These are phyloP conservation scores for Apamea sordens DNA, from an alignment of 2,888 invertebrate genomes.

Conservation along the genomic window DNA sequence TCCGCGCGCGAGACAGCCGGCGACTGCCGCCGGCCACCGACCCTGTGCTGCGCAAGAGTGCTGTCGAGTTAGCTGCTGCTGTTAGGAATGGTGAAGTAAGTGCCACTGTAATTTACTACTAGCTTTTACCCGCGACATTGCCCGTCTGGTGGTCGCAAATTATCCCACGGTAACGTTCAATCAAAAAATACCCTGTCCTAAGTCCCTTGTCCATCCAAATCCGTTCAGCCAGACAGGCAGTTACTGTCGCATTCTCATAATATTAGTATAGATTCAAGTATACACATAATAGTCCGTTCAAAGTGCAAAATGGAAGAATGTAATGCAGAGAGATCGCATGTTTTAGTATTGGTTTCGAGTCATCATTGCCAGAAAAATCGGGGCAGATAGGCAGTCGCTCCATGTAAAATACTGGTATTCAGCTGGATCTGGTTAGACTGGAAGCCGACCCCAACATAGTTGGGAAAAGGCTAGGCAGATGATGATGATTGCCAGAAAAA, in stretches of 20 bases:
- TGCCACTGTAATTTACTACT: background rate
- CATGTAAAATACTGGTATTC: too few species aligned
- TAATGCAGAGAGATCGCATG: too few species aligned
- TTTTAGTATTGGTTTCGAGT: background rate
- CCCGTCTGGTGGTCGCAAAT: background rate
- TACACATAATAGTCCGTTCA: background rate
- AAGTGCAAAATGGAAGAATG: background rate
- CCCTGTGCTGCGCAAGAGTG: constrained; percentile 89
- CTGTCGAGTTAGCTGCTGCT: constrained; percentile 89
- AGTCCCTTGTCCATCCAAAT: background rate
- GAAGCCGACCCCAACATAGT: too few species aligned
- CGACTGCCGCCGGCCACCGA: constrained; percentile 82
- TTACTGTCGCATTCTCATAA: background rate
- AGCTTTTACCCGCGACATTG: background rate
- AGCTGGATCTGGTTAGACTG: too few species aligned
- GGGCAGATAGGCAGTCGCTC: too few species aligned
- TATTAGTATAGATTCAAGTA: background rate
- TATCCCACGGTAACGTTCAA: background rate
- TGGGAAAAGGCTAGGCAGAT: too few species aligned
- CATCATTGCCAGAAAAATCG: background rate
- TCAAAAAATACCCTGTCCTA: background rate
- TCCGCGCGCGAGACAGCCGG: constrained; percentile 71
- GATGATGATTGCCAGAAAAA: too few species aligned
- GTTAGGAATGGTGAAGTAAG: constrained; percentile 91
- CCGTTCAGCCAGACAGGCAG: background rate